These are phyloP conservation scores for Stenopsyche tienmushanensis DNA, from an alignment of 1,140 invertebrate genomes.

Conservation along the genomic window DNA sequence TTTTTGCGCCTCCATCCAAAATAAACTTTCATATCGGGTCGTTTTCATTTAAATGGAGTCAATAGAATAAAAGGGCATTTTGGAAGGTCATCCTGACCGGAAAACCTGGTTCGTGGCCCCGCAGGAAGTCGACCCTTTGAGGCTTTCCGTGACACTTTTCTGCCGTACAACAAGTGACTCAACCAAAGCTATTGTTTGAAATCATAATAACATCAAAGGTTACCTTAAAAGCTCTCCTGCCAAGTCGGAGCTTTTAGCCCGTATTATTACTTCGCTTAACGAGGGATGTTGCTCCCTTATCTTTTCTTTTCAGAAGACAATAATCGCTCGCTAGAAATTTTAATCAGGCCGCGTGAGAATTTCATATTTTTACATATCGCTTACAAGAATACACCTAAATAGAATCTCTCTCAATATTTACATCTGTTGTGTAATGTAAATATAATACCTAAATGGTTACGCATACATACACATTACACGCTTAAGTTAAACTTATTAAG, in stretches of 20 bases:
- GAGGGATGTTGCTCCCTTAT: not conserved
- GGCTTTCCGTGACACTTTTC: slow-evolving; percentile 4
- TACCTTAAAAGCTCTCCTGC: slow-evolving; percentile 14
- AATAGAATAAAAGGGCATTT: slow-evolving; percentile 1
- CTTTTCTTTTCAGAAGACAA: not conserved
- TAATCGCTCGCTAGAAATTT: not conserved
- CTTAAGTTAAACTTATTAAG: too few species aligned
- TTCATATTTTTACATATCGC: too few species aligned
- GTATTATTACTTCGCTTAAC: not conserved
- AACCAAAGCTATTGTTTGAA: slow-evolving; percentile 11
- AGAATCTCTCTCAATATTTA: too few species aligned
- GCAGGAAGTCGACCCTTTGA: slow-evolving; percentile 2
- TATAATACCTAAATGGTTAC: too few species aligned
- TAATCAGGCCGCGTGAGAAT: too few species aligned
- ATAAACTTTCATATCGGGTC: not conserved
- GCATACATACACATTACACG: too few species aligned
- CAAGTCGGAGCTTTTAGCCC: slow-evolving; percentile 3
- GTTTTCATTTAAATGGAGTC: not conserved
- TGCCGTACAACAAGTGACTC: not conserved
- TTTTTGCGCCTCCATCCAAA: too few species aligned
- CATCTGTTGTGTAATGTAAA: too few species aligned
- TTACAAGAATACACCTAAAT: too few species aligned
- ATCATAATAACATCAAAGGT: slow-evolving; percentile 26
- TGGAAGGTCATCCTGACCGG: not conserved
- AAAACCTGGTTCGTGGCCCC: not conserved